These are phyloP conservation scores for Chlorops oryzae DNA, from an alignment of 1,140 invertebrate species.

Conservation along the genomic window DNA sequence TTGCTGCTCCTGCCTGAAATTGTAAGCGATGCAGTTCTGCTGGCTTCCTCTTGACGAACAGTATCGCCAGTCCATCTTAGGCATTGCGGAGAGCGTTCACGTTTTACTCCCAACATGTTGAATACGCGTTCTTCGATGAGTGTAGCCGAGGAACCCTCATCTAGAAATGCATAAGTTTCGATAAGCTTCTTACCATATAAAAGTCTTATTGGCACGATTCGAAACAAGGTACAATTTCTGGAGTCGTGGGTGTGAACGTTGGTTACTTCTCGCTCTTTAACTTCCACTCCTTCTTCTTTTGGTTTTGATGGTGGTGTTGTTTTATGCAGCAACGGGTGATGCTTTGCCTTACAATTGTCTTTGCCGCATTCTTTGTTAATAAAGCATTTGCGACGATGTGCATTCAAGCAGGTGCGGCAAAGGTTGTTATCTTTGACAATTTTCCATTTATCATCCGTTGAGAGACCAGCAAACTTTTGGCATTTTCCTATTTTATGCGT, in stretches of 20 bases:
- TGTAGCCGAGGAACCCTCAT: conserved; percentile 1
- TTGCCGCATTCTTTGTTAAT: conserved; percentile 4
- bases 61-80: conserved; percentile 4
- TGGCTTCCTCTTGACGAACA: neutral
- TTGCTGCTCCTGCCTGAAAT: too few relatives aligned
- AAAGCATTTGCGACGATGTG: conserved; percentile 1
- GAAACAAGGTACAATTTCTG: neutral
- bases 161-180: conserved; percentile 1
- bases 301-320: neutral
- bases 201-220: conserved; percentile 4
- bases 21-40: neutral
- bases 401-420: conserved; percentile 2
- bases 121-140: neutral
- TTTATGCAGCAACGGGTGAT: conserved; percentile 8
- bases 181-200: neutral
- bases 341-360: conserved; percentile 3
- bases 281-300: neutral
- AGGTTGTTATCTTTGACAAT: conserved; percentile 2
- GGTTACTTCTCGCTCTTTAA: too few relatives aligned
- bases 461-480: too few relatives aligned
- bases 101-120: neutral
- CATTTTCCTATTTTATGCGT: neutral
- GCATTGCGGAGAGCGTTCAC: neutral
- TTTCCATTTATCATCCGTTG: neutral
- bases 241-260: too few relatives aligned